Conservation (phyloP, 2,888 invertebrate species). For the Rotaria macrura region DNA sequence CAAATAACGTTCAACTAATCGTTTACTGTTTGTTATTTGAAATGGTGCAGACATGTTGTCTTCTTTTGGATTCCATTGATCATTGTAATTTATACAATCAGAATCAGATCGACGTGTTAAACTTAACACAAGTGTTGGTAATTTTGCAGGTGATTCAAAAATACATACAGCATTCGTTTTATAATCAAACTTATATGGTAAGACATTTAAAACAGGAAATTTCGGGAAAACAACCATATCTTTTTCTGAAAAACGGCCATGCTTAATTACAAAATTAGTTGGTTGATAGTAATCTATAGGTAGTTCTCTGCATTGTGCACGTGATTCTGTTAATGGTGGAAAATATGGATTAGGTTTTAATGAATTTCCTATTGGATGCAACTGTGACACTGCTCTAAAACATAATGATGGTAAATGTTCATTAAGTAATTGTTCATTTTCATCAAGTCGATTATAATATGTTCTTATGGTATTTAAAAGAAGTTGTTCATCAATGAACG, state of each 20-base stretch:
- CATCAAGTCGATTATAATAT: conserved; percentile 67
- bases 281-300: neutral
- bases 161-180: neutral
- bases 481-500: conserved; percentile 83
- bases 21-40: neutral
- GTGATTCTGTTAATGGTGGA: neutral
- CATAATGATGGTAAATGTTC: conserved; percentile 2
- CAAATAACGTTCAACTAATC: neutral
- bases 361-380: neutral
- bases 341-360: neutral
- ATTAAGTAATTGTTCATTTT: conserved; percentile 59
- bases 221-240: neutral
- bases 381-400: neutral
- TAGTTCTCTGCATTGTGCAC: neutral
- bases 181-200: neutral
- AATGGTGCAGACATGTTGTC: neutral
- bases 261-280: neutral
- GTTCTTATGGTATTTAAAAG: conserved; percentile 71
- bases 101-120: neutral
- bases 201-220: neutral
- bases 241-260: neutral
- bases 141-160: neutral
- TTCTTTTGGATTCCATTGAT: neutral
- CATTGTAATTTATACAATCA: neutral
- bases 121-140: neutral